Evolutionary conservation across 2,888 invertebrate genomes (phyloP).

Genomic region (Eristalinus sepulchralis): DNA sequence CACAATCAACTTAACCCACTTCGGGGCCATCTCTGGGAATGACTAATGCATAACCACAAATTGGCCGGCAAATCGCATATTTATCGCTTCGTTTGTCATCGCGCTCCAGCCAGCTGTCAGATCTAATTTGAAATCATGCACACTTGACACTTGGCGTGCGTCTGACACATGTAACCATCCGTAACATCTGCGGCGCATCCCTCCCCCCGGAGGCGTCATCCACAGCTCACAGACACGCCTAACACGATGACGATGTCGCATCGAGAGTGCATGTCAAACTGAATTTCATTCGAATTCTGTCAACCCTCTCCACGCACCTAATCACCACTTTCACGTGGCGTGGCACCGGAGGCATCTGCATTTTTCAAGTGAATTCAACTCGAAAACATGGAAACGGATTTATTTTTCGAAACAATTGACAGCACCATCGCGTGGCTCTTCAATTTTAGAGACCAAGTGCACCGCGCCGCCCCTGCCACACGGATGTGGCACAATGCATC

Average conservation of each 20-base stretch:
- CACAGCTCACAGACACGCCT: conserved; percentile 39
- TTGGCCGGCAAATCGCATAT: conserved; percentile 49
- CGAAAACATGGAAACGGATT: conserved; percentile 36
- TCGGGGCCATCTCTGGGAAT: neutral
- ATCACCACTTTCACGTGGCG: conserved; percentile 25
- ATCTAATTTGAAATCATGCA: conserved; percentile 25
- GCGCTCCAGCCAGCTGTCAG: conserved; percentile 16
- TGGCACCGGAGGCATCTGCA: conserved; percentile 10
- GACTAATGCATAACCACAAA: conserved; percentile 21
- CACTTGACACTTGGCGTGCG: neutral
- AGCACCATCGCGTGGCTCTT: conserved; percentile 37
- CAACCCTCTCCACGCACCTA: neutral
- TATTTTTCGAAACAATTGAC: conserved; percentile 53
- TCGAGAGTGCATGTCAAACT: conserved; percentile 11
- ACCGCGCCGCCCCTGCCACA: neutral
- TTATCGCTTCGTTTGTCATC: conserved; percentile 53
- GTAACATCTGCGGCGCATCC: conserved; percentile 23
- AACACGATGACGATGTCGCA: neutral
- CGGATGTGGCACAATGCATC: neutral
- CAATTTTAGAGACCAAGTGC: conserved; percentile 37
- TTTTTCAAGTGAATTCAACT: conserved; percentile 52
- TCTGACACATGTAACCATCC: conserved; percentile 44
- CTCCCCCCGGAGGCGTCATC: conserved; percentile 17
- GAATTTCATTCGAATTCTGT: conserved; percentile 59
- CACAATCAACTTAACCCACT: neutral